phyloP scores from a whole-genome alignment of 2,797 vertebrate species.

The Darevskia nairensis region DNA sequence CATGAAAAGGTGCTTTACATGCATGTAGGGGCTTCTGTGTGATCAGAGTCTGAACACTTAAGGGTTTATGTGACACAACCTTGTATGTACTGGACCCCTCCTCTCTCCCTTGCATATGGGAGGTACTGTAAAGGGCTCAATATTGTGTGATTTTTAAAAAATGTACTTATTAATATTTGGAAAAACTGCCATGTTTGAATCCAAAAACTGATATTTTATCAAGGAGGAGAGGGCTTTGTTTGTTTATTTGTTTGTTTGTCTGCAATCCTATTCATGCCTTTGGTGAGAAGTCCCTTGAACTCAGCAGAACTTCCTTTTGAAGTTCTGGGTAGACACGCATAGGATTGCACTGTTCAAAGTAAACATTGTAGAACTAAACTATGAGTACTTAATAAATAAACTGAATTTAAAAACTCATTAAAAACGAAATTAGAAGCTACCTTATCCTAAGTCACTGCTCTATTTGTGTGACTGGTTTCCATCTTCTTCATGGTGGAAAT shows the following conservation, averaged over 20 bases:
- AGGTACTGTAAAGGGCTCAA: background rate
- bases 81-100: background rate
- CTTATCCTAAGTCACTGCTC: background rate
- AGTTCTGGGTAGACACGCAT: background rate
- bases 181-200: background rate
- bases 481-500: background rate
- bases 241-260: too few species aligned
- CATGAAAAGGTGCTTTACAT: background rate
- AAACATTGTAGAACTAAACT: background rate
- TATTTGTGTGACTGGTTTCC: background rate
- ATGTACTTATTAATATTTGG: too few species aligned
- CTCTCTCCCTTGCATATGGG: background rate
- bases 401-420: background rate
- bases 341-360: background rate
- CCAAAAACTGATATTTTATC: background rate
- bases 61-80: background rate
- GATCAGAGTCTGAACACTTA: background rate
- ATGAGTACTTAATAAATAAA: too few species aligned
- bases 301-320: background rate
- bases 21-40: background rate
- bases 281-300: background rate
- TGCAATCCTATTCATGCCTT: background rate
- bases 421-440: background rate
- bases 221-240: too few species aligned
- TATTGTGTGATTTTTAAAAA: background rate